Evolutionary conservation across 2,888 invertebrate genomes (phyloP).

Genomic region (Leucozona laternaria): DNA sequence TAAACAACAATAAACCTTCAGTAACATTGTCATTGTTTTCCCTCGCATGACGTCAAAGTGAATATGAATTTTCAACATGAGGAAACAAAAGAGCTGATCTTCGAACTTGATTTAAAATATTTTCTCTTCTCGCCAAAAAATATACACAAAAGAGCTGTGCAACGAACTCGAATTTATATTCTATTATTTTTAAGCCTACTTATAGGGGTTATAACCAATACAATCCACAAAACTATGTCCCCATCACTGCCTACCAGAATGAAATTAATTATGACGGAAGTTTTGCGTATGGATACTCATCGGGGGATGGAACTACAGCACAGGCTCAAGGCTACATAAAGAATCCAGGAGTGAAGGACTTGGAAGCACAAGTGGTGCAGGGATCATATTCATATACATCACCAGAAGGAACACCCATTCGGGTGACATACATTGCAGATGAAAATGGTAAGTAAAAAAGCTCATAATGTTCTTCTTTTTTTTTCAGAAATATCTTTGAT

Average conservation of each 20-base stretch:
- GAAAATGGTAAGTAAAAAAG: conserved; percentile 87
- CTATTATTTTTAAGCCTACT: conserved; percentile 76
- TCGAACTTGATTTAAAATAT: conserved; percentile 53
- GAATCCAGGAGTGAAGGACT: conserved; percentile 88
- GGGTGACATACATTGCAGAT: conserved; percentile 89
- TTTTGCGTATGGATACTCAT: conserved; percentile 87
- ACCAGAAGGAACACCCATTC: conserved; percentile 89
- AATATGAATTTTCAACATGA: neutral
- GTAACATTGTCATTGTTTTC: conserved; percentile 35
- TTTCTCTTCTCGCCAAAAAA: conserved; percentile 72
- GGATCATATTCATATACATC: conserved; percentile 91
- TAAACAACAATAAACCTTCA: conserved; percentile 68
- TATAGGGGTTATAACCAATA: conserved; percentile 81
- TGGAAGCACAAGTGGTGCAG: conserved; percentile 89
- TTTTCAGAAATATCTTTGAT: neutral
- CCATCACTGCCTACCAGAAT: conserved; percentile 83
- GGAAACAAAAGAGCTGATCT: conserved; percentile 69
- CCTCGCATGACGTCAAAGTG: conserved; percentile 51
- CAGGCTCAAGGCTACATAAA: conserved; percentile 91
- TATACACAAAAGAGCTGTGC: conserved; percentile 62
- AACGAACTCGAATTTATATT: conserved; percentile 47
- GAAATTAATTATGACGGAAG: conserved; percentile 83
- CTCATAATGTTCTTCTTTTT: neutral
- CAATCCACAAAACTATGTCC: conserved; percentile 82
- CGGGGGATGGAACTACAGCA: conserved; percentile 91